Evolutionary conservation across 1,140 invertebrate genomes (phyloP).

Genomic region (Andricus grossulariae): DNA sequence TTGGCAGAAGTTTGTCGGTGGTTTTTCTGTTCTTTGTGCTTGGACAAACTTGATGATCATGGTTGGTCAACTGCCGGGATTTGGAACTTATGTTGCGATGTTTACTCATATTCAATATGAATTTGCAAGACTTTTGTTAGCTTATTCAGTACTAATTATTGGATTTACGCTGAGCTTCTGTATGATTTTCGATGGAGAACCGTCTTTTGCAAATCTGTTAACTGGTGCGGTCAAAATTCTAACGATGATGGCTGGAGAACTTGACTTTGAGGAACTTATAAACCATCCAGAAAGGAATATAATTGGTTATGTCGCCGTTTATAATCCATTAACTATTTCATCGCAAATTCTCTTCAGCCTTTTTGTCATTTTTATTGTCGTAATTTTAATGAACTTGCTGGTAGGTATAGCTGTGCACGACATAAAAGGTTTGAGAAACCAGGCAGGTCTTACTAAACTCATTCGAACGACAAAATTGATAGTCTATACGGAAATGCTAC

Average conservation of each 20-base stretch:
- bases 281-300: slow-evolving; percentile 71
- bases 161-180: slow-evolving; percentile 82
- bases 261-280: slow-evolving; percentile 80
- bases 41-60: slow-evolving; percentile 82
- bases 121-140: slow-evolving; percentile 79
- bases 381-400: slow-evolving; percentile 83
- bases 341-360: slow-evolving; percentile 80
- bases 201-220: slow-evolving; percentile 79
- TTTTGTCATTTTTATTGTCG: slow-evolving; percentile 82
- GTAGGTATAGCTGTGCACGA: slow-evolving; percentile 84
- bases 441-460: slow-evolving; percentile 81
- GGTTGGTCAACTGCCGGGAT: slow-evolving; percentile 81
- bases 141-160: slow-evolving; percentile 80
- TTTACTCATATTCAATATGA: slow-evolving; percentile 81
- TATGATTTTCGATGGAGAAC: slow-evolving; percentile 80
- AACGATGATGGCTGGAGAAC: slow-evolving; percentile 83
- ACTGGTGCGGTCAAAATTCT: slow-evolving; percentile 80
- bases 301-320: slow-evolving; percentile 65
- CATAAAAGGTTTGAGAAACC: slow-evolving; percentile 82
- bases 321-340: slow-evolving; percentile 75
- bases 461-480: slow-evolving; percentile 83
- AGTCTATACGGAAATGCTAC: slow-evolving; percentile 80
- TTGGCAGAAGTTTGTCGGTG: slow-evolving; percentile 81
- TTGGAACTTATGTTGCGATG: slow-evolving; percentile 82
- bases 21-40: slow-evolving; percentile 79